phyloP scores from a whole-genome alignment of 1,140 invertebrate genomes.

The Drosophila rhopaloa region DNA sequence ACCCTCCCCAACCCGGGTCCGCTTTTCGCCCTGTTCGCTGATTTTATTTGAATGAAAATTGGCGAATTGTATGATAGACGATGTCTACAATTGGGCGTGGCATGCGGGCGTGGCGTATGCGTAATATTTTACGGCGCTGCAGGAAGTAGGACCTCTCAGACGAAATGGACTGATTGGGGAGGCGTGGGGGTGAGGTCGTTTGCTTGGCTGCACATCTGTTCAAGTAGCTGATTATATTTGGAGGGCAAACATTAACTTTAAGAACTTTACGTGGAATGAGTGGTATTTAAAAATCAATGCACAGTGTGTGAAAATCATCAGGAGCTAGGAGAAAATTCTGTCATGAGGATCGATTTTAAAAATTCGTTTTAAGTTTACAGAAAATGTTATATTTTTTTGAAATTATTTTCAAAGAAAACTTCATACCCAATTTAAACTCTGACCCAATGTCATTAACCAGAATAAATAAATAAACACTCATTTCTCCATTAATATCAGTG shows the following conservation, averaged over 20 bases:
- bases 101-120: conserved; percentile 70
- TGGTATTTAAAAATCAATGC: conserved; percentile 1
- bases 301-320: neutral
- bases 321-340: neutral
- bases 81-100: conserved; percentile 56
- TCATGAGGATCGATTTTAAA: neutral
- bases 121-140: conserved; percentile 66
- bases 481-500: neutral
- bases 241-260: conserved; percentile 59
- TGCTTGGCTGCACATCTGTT: conserved; percentile 76
- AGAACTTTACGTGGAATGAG: conserved; percentile 45
- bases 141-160: conserved; percentile 14
- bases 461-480: neutral
- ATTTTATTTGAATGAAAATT: conserved; percentile 83
- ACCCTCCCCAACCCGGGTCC: neutral
- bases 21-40: conserved; percentile 51
- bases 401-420: neutral
- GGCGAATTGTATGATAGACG: conserved; percentile 80
- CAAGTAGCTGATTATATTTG: conserved; percentile 79
- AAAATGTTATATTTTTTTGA: neutral
- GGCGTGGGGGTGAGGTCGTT: conserved; percentile 13
- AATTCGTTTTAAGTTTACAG: too few species aligned
- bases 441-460: neutral
- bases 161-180: conserved; percentile 16
- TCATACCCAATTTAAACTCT: neutral